A percentile compares a stretch with the other conserved stretches of the same genome.
phyloP scores from a whole-genome alignment of 1,140 invertebrate genomes.

The Drosophila prosaltans region DNA sequence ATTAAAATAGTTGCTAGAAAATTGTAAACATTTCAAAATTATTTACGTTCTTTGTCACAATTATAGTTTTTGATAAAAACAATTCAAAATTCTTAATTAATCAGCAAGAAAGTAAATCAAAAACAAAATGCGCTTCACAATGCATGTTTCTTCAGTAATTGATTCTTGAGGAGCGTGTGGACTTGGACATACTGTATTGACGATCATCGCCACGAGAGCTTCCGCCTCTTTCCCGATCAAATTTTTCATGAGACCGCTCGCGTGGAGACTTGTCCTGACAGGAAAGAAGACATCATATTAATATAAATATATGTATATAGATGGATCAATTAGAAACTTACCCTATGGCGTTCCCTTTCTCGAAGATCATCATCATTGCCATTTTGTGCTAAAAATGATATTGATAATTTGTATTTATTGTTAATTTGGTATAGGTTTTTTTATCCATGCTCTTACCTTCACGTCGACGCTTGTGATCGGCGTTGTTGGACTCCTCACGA shows the following conservation, averaged over 20 bases:
- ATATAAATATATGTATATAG: background rate
- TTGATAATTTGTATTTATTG: conserved; percentile 38
- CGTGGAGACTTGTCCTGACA: conserved; percentile 75
- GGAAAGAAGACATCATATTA: background rate
- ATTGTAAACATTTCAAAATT: conserved; percentile 57
- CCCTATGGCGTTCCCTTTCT: conserved; percentile 75
- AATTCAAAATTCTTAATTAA: conserved; percentile 28
- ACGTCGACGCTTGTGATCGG: conserved; percentile 89
- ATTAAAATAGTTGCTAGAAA: conserved; percentile 53
- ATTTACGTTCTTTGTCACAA: conserved; percentile 32
- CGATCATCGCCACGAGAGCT: conserved; percentile 71
- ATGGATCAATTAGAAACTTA: conserved; percentile 37
- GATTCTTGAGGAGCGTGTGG: conserved; percentile 69
- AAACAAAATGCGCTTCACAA: conserved; percentile 52
- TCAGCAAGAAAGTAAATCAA: conserved; percentile 30
- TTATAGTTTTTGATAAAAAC: conserved; percentile 10
- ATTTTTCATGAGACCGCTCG: conserved; percentile 79
- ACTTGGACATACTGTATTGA: conserved; percentile 68
- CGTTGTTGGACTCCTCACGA: conserved; percentile 86
- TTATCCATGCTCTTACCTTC: conserved; percentile 85
- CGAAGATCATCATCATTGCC: conserved; percentile 72
- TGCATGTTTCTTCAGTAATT: conserved; percentile 57
- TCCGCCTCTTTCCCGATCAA: conserved; percentile 62
- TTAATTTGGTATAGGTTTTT: conserved; percentile 30
- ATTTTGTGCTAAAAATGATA: conserved; percentile 70